phyloP scores from a whole-genome alignment of 2,797 vertebrate genomes.

The Danionella dracula region DNA sequence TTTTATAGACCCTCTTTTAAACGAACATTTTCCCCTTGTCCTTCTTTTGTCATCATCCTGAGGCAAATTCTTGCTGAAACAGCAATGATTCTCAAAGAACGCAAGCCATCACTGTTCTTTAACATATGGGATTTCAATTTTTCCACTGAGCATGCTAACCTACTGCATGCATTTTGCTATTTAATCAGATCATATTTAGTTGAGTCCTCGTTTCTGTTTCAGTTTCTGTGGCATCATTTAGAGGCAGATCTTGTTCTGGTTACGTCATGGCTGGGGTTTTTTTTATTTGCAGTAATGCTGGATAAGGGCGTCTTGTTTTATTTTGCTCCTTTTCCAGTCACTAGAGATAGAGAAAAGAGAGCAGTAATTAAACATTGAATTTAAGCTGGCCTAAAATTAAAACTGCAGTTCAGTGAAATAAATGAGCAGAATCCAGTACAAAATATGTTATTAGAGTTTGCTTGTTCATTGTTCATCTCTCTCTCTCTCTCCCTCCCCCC shows the following conservation, averaged over 20 bases:
- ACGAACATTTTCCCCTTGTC: slow-evolving; percentile 36
- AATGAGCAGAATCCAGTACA: too few relatives aligned
- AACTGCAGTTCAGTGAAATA: too few relatives aligned
- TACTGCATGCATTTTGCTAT: slow-evolving; percentile 70
- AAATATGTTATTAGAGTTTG: too few relatives aligned
- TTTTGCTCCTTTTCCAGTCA: slow-evolving; percentile 25
- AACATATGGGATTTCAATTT: slow-evolving; percentile 43
- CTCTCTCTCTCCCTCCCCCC: too few relatives aligned
- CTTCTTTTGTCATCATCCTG: slow-evolving; percentile 38
- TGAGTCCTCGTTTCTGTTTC: slow-evolving; percentile 41
- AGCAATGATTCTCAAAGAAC: slow-evolving; percentile 29
- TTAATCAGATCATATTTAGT: slow-evolving; percentile 52
- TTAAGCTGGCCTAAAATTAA: too few relatives aligned
- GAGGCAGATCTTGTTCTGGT: slow-evolving; percentile 26
- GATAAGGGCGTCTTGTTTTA: slow-evolving; percentile 40
- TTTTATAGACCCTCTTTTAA: slow-evolving; percentile 33
- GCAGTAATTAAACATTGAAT: background rate
- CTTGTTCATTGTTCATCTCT: too few relatives aligned
- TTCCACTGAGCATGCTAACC: slow-evolving; percentile 67
- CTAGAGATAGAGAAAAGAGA: slow-evolving; percentile 46
- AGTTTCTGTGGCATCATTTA: slow-evolving; percentile 28
- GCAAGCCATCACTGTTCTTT: slow-evolving; percentile 47
- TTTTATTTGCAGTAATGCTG: slow-evolving; percentile 33
- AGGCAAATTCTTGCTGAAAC: slow-evolving; percentile 29
- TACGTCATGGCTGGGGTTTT: slow-evolving; percentile 11